Evolutionary conservation across 2,888 invertebrate species (phyloP).

Genomic region (Pyrrhia umbra): DNA sequence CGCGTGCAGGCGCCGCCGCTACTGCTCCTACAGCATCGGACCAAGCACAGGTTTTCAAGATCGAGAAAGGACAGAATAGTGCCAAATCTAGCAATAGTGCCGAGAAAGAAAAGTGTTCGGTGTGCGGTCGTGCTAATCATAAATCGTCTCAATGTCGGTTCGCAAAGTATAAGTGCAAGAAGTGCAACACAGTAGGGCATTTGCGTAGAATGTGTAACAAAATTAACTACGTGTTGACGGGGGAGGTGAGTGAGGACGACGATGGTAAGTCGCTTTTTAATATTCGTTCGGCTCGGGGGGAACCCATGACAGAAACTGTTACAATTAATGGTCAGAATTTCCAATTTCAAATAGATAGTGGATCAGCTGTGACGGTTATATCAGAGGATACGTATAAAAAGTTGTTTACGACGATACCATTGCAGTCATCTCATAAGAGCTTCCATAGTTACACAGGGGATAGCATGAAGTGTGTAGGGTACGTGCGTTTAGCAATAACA

Average conservation of each 20-base stretch:
- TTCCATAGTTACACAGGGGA: conserved; percentile 3
- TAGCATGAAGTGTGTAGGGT: not conserved
- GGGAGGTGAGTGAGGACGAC: conserved; percentile 10
- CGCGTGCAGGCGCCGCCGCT: conserved; percentile 32
- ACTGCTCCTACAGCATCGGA: not conserved
- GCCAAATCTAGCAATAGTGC: not conserved
- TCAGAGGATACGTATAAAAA: not conserved
- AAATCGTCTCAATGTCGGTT: conserved; percentile 51
- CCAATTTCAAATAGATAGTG: conserved; percentile 27
- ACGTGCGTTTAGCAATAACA: not conserved
- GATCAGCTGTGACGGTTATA: conserved; percentile 19
- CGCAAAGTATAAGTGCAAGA: conserved; percentile 25
- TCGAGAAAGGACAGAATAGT: conserved; percentile 1
- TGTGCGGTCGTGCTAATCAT: conserved; percentile 56
- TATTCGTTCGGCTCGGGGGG: not conserved
- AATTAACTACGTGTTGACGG: not conserved
- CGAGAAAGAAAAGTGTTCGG: conserved; percentile 35
- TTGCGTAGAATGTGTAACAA: no score
- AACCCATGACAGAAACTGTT: conserved; percentile 14
- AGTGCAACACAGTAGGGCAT: no score
- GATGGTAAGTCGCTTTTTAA: not conserved
- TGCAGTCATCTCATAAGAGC: not conserved
- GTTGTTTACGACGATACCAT: conserved; percentile 3
- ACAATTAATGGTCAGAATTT: not conserved
- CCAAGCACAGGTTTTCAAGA: conserved; percentile 4